Conservation (phyloP, 1,140 invertebrate species). For the Rhyzopertha dominica region DNA sequence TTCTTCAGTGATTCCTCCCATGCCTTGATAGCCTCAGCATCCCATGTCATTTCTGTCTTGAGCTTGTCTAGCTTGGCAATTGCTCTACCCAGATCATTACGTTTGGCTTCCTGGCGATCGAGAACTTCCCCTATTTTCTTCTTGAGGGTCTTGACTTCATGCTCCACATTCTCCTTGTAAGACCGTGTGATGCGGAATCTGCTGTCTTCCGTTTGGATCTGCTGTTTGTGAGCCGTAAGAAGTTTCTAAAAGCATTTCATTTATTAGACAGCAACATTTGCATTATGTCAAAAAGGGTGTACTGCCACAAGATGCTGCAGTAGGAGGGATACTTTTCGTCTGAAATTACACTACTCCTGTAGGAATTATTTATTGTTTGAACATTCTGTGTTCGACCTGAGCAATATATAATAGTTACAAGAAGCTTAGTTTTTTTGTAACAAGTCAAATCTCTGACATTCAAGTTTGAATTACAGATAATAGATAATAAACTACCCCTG, state of each 20-base stretch:
- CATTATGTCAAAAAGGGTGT: conserved; percentile 11
- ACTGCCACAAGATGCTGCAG: no score
- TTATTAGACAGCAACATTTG: no score
- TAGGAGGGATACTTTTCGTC: no score
- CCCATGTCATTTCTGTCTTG: conserved; percentile 56
- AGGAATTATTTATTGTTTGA: no score
- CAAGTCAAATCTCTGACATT: no score
- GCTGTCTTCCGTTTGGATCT: conserved; percentile 59
- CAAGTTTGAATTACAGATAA: no score
- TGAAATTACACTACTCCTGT: no score
- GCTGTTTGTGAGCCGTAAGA: conserved; percentile 54
- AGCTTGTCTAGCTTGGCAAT: conserved; percentile 53
- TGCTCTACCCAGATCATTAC: conserved; percentile 30
- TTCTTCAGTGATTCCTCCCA: conserved; percentile 59
- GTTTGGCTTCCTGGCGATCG: conserved; percentile 42
- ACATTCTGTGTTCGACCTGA: no score
- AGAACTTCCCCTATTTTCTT: conserved; percentile 50
- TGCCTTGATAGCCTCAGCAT: conserved; percentile 54
- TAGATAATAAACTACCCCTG: no score
- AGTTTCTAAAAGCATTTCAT: conserved; percentile 47
- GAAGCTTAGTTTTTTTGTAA: no score
- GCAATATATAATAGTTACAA: no score
- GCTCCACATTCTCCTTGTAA: conserved; percentile 48
- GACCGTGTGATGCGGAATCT: conserved; percentile 49
- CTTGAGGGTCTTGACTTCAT: conserved; percentile 49